phyloP scores from a whole-genome alignment of 2,113 vertebrate genomes.

The Casuarius casuarius region DNA sequence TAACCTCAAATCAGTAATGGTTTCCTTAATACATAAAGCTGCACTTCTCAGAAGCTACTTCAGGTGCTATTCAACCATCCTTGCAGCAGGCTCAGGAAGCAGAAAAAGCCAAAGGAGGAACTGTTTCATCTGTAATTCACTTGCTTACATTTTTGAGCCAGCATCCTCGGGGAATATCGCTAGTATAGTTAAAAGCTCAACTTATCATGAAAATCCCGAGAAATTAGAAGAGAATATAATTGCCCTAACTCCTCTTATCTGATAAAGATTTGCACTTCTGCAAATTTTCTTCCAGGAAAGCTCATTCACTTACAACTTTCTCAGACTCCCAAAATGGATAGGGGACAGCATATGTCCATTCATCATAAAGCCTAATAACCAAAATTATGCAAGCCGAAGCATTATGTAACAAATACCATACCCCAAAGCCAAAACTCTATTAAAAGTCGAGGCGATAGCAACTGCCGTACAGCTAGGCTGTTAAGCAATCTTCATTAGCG shows the following conservation, averaged over 20 bases:
- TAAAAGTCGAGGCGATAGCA: background rate
- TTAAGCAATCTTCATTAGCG: background rate
- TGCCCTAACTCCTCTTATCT: background rate
- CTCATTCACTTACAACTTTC: background rate
- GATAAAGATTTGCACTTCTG: fast-evolving
- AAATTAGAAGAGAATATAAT: background rate
- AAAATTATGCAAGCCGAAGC: background rate
- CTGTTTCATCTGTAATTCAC: background rate
- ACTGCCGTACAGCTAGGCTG: conserved; percentile 17
- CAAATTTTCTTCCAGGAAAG: background rate
- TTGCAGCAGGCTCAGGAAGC: background rate
- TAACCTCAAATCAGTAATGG: background rate
- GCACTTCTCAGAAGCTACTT: background rate
- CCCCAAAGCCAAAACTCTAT: background rate
- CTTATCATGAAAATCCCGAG: background rate
- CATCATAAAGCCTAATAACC: background rate
- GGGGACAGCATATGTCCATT: background rate
- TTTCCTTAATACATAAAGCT: background rate
- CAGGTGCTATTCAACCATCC: background rate
- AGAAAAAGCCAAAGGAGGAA: fast-evolving
- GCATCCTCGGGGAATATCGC: background rate
- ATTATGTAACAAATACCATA: background rate
- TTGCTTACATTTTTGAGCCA: fast-evolving
- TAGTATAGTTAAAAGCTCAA: fast-evolving
- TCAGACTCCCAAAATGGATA: background rate